phyloP scores from a whole-genome alignment of 1,140 invertebrate species.

The Dinoponera quadriceps region DNA sequence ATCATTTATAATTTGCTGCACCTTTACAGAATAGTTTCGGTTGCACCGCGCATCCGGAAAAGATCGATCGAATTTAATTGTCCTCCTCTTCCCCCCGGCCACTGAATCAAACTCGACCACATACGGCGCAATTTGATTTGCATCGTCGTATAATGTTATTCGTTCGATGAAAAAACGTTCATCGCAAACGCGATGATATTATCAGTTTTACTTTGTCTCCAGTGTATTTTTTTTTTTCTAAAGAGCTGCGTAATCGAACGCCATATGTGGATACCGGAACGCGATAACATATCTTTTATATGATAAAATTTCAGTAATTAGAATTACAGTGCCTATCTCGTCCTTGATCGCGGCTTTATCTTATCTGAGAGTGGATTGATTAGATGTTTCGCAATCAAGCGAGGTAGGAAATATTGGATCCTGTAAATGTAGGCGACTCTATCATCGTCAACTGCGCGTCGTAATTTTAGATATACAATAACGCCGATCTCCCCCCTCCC shows the following conservation, averaged over 20 bases:
- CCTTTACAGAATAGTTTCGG: background rate
- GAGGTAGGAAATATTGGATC: background rate
- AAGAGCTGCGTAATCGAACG: background rate
- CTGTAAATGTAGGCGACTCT: background rate
- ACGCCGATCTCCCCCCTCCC: background rate
- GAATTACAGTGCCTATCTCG: conserved; percentile 22
- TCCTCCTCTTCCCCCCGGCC: no score
- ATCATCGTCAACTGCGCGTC: background rate
- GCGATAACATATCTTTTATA: conserved; percentile 47
- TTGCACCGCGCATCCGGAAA: background rate
- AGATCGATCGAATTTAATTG: background rate
- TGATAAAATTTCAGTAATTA: conserved; percentile 49
- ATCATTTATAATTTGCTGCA: conserved; percentile 6
- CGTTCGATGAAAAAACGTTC: background rate
- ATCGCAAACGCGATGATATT: background rate
- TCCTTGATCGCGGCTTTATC: conserved; percentile 33
- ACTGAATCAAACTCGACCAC: no score
- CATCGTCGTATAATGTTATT: no score
- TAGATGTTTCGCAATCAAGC: conserved; percentile 10
- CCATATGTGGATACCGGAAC: background rate
- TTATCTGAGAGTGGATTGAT: conserved; percentile 28
- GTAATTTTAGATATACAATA: conserved; percentile 5
- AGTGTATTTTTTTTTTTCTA: background rate
- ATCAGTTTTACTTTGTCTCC: background rate
- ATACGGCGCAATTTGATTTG: no score